These are phyloP conservation scores for Enoplosus armatus DNA, from an alignment of 2,797 vertebrate genomes.

Conservation along the genomic window DNA sequence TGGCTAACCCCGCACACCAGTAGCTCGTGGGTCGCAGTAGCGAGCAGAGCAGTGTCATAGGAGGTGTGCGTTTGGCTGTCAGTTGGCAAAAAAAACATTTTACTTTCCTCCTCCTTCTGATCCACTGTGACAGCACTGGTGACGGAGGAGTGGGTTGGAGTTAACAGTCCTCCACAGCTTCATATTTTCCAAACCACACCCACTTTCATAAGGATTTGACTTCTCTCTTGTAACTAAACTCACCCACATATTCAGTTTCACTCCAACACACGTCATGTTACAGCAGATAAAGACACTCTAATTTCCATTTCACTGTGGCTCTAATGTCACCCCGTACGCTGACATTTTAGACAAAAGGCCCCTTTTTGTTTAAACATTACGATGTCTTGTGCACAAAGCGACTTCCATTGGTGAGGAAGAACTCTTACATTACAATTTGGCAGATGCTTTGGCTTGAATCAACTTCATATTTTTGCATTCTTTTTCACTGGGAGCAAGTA, in stretches of 20 bases:
- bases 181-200: too few species aligned
- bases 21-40: background rate
- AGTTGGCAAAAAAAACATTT: too few species aligned
- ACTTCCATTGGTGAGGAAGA: too few species aligned
- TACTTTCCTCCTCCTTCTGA: too few species aligned
- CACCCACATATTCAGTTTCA: background rate
- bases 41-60: background rate
- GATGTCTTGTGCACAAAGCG: too few species aligned
- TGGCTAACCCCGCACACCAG: background rate
- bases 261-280: background rate
- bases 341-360: background rate
- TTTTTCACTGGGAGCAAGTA: background rate
- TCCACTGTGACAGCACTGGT: too few species aligned
- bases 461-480: background rate
- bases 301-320: background rate
- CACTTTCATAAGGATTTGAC: too few species aligned
- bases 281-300: background rate
- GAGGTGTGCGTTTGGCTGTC: too few species aligned
- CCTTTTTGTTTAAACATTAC: too few species aligned
- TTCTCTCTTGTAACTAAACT: background rate
- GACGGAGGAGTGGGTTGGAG: too few species aligned
- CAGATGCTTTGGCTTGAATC: background rate
- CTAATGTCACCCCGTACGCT: background rate
- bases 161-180: too few species aligned
- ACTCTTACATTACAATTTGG: too few species aligned